Conservation (phyloP, 2,797 vertebrate genomes). For the Tarsius wallacei region DNA sequence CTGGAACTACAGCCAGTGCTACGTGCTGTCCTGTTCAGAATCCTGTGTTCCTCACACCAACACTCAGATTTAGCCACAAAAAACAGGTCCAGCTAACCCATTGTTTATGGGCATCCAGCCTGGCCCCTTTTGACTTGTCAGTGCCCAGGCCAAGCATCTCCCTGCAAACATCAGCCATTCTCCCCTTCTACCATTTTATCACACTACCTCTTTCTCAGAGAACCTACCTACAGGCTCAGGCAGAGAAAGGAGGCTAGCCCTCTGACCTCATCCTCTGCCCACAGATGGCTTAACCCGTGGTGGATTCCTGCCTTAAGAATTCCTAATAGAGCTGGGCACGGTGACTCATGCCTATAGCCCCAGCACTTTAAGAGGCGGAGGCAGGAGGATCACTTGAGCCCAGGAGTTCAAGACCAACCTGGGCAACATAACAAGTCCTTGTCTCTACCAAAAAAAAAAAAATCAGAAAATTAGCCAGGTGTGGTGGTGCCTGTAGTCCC, state of each 20-base stretch:
- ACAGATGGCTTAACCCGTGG: background rate
- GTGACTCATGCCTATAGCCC: too few species aligned
- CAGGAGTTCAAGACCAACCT: too few species aligned
- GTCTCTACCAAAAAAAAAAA: too few species aligned
- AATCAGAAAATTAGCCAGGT: too few species aligned
- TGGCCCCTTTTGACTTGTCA: background rate
- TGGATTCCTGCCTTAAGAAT: background rate
- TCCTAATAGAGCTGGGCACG: background rate
- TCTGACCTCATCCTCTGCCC: background rate
- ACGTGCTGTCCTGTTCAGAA: background rate
- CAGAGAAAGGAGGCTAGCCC: background rate
- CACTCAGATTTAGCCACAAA: background rate
- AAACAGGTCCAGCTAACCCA: accelerated
- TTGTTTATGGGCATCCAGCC: accelerated
- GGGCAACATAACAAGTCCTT: too few species aligned
- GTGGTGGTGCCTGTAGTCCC: too few species aligned
- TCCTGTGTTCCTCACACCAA: accelerated
- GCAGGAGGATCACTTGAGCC: too few species aligned
- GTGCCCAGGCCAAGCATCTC: background rate
- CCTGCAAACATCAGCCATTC: background rate
- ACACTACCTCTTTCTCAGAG: background rate
- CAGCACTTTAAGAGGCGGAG: too few species aligned
- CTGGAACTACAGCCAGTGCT: background rate
- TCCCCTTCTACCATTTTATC: background rate
- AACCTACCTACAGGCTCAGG: background rate